Conservation (phyloP, 2,888 invertebrate species). For the Aricia artaxerxes region DNA sequence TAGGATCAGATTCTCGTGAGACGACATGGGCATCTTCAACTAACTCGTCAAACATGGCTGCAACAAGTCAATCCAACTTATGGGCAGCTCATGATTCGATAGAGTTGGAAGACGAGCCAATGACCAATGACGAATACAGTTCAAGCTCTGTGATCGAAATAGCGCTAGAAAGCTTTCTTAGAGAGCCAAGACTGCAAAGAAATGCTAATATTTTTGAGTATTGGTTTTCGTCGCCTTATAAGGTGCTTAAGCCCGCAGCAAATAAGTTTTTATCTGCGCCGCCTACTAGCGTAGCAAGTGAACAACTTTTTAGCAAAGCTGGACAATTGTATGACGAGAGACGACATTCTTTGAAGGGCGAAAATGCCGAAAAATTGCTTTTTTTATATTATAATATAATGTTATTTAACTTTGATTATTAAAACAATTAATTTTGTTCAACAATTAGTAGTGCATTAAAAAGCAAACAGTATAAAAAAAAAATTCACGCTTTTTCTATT, state of each 20-base stretch:
- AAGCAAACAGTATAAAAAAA: too few species aligned
- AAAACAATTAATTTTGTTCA: not conserved
- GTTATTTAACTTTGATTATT: slow-evolving; percentile 7
- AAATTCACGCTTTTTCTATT: too few species aligned
- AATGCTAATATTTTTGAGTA: not conserved
- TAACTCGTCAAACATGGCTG: slow-evolving; percentile 1
- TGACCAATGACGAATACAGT: not conserved
- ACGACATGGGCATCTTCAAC: slow-evolving; percentile 1
- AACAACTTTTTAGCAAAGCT: slow-evolving; percentile 1
- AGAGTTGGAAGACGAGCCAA: slow-evolving; percentile 8
- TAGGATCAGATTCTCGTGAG: not conserved
- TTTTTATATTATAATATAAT: slow-evolving; percentile 8
- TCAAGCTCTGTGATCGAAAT: slow-evolving; percentile 2
- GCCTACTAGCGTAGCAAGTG: not conserved
- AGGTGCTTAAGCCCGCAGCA: not conserved
- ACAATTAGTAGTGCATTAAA: too few species aligned
- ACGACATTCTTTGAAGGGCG: not conserved
- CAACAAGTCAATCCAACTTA: slow-evolving; percentile 16
- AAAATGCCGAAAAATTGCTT: slow-evolving; percentile 4
- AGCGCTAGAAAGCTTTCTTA: slow-evolving; percentile 16
- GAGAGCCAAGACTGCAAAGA: slow-evolving; percentile 17
- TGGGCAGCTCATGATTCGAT: slow-evolving; percentile 15
- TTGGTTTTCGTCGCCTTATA: not conserved
- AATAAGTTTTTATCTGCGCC: not conserved
- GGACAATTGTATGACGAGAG: not conserved